Evolutionary conservation across 2,888 invertebrate species (phyloP).

Genomic region (Petrolisthes cinctipes): DNA sequence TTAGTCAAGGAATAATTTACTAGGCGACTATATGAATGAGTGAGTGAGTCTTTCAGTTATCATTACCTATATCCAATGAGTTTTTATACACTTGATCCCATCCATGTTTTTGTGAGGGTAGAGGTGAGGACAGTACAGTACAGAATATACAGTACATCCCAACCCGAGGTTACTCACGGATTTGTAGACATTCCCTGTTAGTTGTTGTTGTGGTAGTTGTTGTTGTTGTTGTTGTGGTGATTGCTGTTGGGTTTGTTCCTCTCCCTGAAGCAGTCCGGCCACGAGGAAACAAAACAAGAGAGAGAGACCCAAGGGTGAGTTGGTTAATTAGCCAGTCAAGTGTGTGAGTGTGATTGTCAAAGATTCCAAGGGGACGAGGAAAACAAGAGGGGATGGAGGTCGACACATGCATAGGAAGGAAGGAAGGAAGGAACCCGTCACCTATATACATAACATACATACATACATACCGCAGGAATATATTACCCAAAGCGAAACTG

Average conservation of each 20-base stretch:
- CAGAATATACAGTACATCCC: too few relatives aligned
- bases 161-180: constrained; percentile 36
- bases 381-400: not conserved
- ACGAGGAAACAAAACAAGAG: constrained; percentile 17
- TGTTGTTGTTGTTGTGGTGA: constrained; percentile 25
- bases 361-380: not conserved
- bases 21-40: too few relatives aligned
- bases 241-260: constrained; percentile 21
- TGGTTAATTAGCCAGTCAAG: constrained; percentile 4
- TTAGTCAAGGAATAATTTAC: too few relatives aligned
- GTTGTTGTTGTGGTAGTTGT: constrained; percentile 33
- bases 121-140: too few relatives aligned
- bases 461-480: not conserved
- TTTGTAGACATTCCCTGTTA: constrained; percentile 48
- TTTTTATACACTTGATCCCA: too few relatives aligned
- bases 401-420: not conserved
- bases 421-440: not conserved
- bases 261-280: constrained; percentile 33
- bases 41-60: too few relatives aligned
- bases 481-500: too few relatives aligned
- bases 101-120: not conserved
- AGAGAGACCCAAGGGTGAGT: constrained; percentile 9
- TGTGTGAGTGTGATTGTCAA: not conserved
- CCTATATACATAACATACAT: not conserved
- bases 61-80: too few relatives aligned